Percentiles rank a stretch among this genome's conserved stretches.
Conservation (phyloP, 2,888 invertebrate species). For the Hirtodrosophila trivittata region DNA sequence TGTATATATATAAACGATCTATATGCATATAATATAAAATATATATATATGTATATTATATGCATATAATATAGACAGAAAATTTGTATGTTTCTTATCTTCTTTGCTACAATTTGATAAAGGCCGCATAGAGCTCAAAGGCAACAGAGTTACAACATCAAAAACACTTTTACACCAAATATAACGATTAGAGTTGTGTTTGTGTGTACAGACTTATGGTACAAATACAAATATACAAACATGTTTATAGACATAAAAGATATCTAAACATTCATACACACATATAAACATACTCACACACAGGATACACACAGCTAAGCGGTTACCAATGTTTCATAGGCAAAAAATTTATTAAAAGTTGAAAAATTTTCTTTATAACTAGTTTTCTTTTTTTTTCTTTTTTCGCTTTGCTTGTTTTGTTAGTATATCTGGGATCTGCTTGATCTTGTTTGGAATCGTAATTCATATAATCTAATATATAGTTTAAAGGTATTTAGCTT, state of each 20-base stretch:
- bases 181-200: slow-evolving; percentile 25
- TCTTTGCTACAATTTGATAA: slow-evolving; percentile 65
- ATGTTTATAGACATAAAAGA: neutral
- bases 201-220: slow-evolving; percentile 14
- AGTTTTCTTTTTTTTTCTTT: slow-evolving; percentile 7
- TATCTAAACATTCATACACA: slow-evolving; percentile 6
- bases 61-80: slow-evolving; percentile 22
- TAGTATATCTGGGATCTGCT: slow-evolving; percentile 2
- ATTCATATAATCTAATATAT: slow-evolving; percentile 16
- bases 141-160: slow-evolving; percentile 80
- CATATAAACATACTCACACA: slow-evolving; percentile 5
- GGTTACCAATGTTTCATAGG: slow-evolving; percentile 18
- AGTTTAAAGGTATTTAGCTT: slow-evolving; percentile 22
- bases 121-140: slow-evolving; percentile 79
- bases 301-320: slow-evolving; percentile 4
- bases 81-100: too few relatives aligned
- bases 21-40: slow-evolving; percentile 9
- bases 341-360: slow-evolving; percentile 38
- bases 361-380: too few relatives aligned
- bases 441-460: slow-evolving; percentile 32
- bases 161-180: slow-evolving; percentile 53
- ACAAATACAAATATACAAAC: slow-evolving; percentile 13
- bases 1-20: slow-evolving; percentile 30
- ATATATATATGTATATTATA: slow-evolving; percentile 35
- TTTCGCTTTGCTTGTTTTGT: slow-evolving; percentile 10